Conservation (phyloP, 2,797 vertebrate genomes). For the Melopsittacus undulatus region DNA sequence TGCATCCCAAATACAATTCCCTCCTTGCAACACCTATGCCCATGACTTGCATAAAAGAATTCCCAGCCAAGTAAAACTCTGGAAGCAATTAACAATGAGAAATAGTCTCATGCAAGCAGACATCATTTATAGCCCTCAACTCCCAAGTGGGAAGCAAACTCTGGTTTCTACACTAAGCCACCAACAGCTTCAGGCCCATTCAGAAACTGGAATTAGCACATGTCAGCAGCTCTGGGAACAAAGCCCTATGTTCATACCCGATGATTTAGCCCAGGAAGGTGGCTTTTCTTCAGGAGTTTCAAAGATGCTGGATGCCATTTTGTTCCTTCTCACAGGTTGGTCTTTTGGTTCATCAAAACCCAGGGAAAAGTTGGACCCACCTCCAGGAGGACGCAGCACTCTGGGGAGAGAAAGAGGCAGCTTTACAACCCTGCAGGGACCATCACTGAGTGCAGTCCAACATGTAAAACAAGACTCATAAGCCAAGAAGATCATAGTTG, state of each 20-base stretch:
- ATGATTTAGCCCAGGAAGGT: conserved; percentile 77
- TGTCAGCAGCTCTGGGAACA: not conserved
- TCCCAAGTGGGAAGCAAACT: fast-evolving
- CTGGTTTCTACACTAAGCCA: not conserved
- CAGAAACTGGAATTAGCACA: not conserved
- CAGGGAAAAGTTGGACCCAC: conserved; percentile 91
- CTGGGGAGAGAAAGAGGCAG: conserved; percentile 67
- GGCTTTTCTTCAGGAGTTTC: conserved; percentile 89
- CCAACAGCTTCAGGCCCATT: not conserved
- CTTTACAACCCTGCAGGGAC: not conserved
- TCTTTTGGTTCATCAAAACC: conserved; percentile 88
- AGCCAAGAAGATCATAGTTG: not conserved
- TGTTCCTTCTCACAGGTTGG: conserved; percentile 86
- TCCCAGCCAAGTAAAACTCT: not conserved
- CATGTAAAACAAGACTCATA: not conserved
- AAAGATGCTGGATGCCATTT: conserved; percentile 96
- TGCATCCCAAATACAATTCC: not conserved
- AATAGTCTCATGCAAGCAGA: not conserved
- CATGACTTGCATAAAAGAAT: not conserved
- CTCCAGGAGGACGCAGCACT: conserved; percentile 93
- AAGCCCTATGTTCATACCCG: conserved; percentile 19
- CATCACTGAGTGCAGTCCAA: not conserved
- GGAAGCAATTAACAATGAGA: not conserved
- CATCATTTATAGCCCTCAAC: not conserved
- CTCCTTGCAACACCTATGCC: not conserved